Evolutionary conservation across 1,140 invertebrate genomes (phyloP).

Genomic region (Drosophila equinoxialis): DNA sequence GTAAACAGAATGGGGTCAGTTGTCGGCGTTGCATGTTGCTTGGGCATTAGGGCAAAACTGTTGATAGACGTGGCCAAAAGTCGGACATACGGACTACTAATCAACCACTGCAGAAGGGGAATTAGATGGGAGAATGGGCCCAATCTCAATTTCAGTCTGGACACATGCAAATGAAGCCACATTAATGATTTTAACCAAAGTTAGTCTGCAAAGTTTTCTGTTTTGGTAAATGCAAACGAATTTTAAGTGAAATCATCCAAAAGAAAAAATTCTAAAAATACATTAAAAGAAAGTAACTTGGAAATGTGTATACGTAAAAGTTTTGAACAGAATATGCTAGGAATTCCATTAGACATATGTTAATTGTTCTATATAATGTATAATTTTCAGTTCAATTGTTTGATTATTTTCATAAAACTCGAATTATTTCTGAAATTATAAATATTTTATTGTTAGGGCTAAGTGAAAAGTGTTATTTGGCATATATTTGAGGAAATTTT

Average conservation of each 20-base stretch:
- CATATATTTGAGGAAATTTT: too few relatives aligned
- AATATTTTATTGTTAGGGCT: too few relatives aligned
- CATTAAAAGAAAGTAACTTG: neutral
- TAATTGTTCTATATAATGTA: too few relatives aligned
- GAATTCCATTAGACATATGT: too few relatives aligned
- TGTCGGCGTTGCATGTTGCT: constrained; percentile 70
- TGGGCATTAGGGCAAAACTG: constrained; percentile 73
- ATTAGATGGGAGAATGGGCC: constrained; percentile 1
- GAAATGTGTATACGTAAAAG: too few relatives aligned
- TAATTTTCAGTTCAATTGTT: too few relatives aligned
- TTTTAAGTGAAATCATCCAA: constrained; percentile 3
- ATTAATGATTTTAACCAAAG: constrained; percentile 62
- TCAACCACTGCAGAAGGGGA: constrained; percentile 55
- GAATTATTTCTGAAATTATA: too few relatives aligned
- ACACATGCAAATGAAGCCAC: constrained; percentile 72
- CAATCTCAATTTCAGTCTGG: constrained; percentile 3
- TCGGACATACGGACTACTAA: constrained; percentile 60
- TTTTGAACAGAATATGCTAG: too few relatives aligned
- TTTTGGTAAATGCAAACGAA: constrained; percentile 12
- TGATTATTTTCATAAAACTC: too few relatives aligned
- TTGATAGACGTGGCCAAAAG: constrained; percentile 63
- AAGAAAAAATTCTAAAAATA: neutral
- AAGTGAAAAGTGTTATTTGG: too few relatives aligned
- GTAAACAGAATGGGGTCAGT: constrained; percentile 76
- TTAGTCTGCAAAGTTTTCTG: constrained; percentile 24